Conservation (phyloP, 2,888 invertebrate genomes). For the Chymomyza amoena region DNA sequence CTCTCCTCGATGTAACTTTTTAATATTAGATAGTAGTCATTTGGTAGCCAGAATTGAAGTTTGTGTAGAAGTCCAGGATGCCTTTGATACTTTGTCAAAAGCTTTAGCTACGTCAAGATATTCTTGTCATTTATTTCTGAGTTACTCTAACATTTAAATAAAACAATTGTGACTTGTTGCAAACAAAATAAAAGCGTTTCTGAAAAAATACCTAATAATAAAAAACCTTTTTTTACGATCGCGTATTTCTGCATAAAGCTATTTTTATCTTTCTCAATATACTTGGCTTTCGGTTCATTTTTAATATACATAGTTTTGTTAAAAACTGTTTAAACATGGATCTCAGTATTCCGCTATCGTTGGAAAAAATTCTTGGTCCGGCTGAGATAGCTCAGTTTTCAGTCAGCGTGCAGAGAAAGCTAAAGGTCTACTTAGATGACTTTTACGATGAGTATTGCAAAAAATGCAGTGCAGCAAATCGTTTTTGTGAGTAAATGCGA, state of each 20-base stretch:
- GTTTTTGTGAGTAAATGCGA: constrained; percentile 66
- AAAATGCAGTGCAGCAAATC: constrained; percentile 84
- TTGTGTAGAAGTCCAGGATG: too few relatives aligned
- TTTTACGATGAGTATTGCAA: constrained; percentile 87
- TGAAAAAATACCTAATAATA: too few relatives aligned
- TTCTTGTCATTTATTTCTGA: too few relatives aligned
- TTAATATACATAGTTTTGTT: not conserved
- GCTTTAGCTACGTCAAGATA: too few relatives aligned
- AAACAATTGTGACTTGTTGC: too few relatives aligned
- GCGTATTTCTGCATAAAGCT: constrained; percentile 4
- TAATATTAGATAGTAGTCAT: too few relatives aligned
- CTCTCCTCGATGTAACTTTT: too few relatives aligned
- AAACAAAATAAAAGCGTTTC: too few relatives aligned
- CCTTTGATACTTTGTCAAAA: too few relatives aligned
- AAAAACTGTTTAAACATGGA: constrained; percentile 62
- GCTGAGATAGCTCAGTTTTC: constrained; percentile 82
- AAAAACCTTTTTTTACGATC: too few relatives aligned
- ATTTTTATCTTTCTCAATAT: not conserved
- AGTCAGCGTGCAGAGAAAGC: constrained; percentile 81
- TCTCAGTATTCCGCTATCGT: constrained; percentile 76
- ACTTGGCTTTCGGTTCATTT: constrained; percentile 8
- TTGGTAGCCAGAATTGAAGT: too few relatives aligned
- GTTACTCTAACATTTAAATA: too few relatives aligned
- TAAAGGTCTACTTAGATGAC: constrained; percentile 82
- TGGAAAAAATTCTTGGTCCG: constrained; percentile 78